Conservation (phyloP, 2,888 invertebrate species). For the Phyto melanocephala region DNA sequence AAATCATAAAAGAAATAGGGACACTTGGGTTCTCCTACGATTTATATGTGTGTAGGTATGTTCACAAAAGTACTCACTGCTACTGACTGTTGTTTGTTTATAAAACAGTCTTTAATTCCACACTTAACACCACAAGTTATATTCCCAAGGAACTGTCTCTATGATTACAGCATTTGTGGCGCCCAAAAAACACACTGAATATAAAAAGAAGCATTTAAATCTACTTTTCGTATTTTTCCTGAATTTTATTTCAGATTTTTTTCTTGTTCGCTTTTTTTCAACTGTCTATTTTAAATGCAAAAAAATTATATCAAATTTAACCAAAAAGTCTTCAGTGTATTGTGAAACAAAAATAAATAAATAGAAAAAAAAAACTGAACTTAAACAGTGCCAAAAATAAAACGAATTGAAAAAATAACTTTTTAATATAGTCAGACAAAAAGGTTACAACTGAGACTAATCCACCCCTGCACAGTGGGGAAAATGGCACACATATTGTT, state of each 20-base stretch:
- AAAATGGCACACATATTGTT: too few species aligned
- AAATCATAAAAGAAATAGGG: too few species aligned
- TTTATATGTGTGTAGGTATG: too few species aligned
- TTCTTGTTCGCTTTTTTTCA: constrained; percentile 15
- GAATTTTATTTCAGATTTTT: background rate
- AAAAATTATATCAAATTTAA: constrained; percentile 37
- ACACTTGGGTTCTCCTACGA: too few species aligned
- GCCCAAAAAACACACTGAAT: background rate
- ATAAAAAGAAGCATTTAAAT: constrained; percentile 35
- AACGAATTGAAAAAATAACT: constrained; percentile 26
- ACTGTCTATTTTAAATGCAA: constrained; percentile 14
- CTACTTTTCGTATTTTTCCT: constrained; percentile 29
- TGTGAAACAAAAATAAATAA: constrained; percentile 47
- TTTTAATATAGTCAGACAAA: constrained; percentile 39
- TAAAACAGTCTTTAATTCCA: too few species aligned
- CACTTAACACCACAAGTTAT: too few species aligned
- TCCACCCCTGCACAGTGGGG: constrained; percentile 42
- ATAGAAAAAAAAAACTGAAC: too few species aligned
- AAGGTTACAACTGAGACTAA: constrained; percentile 28
- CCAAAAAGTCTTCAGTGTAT: constrained; percentile 41
- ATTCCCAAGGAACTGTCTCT: too few species aligned
- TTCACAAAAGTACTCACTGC: too few species aligned
- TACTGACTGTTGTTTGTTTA: too few species aligned
- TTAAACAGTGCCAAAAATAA: constrained; percentile 13
- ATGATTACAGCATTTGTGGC: background rate